A percentile compares a stretch with the other conserved stretches of the same genome.
phyloP scores from a whole-genome alignment of 2,797 vertebrate genomes.

The Phataginus tricuspis region DNA sequence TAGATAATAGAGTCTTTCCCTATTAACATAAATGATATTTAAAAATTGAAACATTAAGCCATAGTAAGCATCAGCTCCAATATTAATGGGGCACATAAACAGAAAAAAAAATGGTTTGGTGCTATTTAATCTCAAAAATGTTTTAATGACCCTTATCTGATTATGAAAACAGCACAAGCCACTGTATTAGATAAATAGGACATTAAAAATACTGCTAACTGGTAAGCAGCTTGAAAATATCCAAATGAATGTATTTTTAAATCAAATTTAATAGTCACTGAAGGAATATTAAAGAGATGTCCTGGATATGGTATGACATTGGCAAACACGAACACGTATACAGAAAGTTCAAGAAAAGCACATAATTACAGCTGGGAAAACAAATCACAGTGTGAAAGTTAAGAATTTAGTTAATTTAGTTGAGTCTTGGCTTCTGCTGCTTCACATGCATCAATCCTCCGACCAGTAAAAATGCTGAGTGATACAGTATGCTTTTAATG shows the following conservation, averaged over 20 bases:
- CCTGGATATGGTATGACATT: slow-evolving; percentile 76
- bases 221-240: slow-evolving; percentile 87
- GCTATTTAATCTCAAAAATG: slow-evolving; percentile 90
- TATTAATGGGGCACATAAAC: slow-evolving; percentile 87
- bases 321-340: slow-evolving; percentile 6
- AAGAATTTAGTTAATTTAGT: background rate
- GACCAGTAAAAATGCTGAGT: background rate
- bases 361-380: background rate
- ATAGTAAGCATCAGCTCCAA: slow-evolving; percentile 83
- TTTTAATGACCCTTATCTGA: slow-evolving; percentile 89
- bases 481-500: background rate
- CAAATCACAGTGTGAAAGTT: background rate
- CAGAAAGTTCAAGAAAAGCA: background rate
- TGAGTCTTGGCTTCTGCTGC: background rate
- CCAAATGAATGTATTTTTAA: slow-evolving; percentile 84
- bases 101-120: slow-evolving; percentile 87
- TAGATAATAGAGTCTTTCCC: slow-evolving; percentile 85
- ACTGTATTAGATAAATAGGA: slow-evolving; percentile 88
- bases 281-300: slow-evolving; percentile 85
- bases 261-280: slow-evolving; percentile 81
- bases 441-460: background rate
- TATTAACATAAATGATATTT: slow-evolving; percentile 84
- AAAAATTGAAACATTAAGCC: slow-evolving; percentile 85
- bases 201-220: slow-evolving; percentile 87
- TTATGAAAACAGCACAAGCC: slow-evolving; percentile 86